Percentiles rank a stretch among this genome's conserved stretches.
These are phyloP conservation scores for Dolichotis patagonum DNA, from an alignment of 2,113 vertebrate genomes.

Conservation along the genomic window DNA sequence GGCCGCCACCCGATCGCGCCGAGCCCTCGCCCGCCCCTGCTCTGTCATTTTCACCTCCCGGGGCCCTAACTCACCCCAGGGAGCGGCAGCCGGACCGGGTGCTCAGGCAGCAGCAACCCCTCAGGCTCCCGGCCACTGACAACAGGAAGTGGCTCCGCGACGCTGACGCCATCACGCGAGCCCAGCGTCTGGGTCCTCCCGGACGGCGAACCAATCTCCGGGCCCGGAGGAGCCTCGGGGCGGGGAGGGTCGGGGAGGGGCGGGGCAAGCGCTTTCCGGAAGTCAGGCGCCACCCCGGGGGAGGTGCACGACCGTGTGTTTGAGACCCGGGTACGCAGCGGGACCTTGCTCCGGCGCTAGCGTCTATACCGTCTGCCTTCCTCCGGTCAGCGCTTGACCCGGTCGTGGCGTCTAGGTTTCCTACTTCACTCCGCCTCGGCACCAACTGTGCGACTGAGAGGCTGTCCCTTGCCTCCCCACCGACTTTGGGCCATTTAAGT, in stretches of 20 bases:
- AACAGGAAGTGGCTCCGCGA: conserved; percentile 59
- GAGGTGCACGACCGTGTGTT: rapidly evolving
- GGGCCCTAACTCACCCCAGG: conserved; percentile 65
- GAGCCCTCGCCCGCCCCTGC: not conserved
- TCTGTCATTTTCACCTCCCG: not conserved
- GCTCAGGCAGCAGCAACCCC: rapidly evolving
- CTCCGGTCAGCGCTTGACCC: not conserved
- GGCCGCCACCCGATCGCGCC: not conserved
- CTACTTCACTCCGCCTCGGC: not conserved
- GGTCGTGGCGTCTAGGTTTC: not conserved
- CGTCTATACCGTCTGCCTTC: not conserved
- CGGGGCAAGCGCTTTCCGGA: rapidly evolving
- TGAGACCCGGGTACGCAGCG: rapidly evolving
- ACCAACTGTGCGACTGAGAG: not conserved
- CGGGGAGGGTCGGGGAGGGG: not conserved
- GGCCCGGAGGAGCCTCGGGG: not conserved
- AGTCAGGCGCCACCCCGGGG: rapidly evolving
- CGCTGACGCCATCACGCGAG: conserved; percentile 53
- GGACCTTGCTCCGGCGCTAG: too few relatives aligned
- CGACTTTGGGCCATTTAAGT: not conserved
- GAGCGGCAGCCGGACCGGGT: not conserved
- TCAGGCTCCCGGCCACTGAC: not conserved
- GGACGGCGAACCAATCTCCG: not conserved
- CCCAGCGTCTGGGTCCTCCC: not conserved
- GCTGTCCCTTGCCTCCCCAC: not conserved